Evolutionary conservation across 2,797 vertebrate genomes (phyloP), one percentile per base, ranked within the genome.

Genomic region (Botia almorhae): DNA sequence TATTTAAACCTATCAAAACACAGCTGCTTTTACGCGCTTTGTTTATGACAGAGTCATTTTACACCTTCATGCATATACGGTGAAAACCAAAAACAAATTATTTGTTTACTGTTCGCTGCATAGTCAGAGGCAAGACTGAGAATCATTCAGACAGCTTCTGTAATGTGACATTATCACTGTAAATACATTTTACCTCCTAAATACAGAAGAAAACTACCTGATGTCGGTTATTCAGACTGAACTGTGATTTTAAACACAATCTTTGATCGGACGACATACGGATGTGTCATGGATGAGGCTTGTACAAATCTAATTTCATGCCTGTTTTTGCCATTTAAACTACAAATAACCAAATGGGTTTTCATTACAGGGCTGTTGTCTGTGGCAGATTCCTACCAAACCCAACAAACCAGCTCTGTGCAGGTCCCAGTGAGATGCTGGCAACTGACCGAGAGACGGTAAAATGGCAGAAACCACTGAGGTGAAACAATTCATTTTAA

Each of bases 401-500:
- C 69, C 64, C 21, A 21, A 29, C 16, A 12, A n/a, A 29, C 17
- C 36, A 73, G n/a, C 71, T 29, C 36, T 6, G 11, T 33, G 67
- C 71, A 69, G 75, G 23, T 69, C 53, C 23, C 65, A 67, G 10
- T 65, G 63, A 65, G 63, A 65, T 4, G 2, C 63, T 12, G 39
- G 7, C 53, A 77, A 16, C 53, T 77, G 65, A 77, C 75, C 65
- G 48, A 14, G 53, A 77, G 75, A 77, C 53, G 48, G 65, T n/a
- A 77, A 53, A 55, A 67, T 69, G 51, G 75, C 75, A 69, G 75
- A 68, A 77, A 58, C 64, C 21, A 53, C 7, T 29, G 64, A 69
- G 36, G 33, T 77, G 75, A 68, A 58, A 77, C 75, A 17, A 39
- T 58, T 70, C 55, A 69, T 70, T 69, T 70, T 55, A 78, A 69